Conservation (phyloP, 2,888 invertebrate species). For the Bombylius discolor region DNA sequence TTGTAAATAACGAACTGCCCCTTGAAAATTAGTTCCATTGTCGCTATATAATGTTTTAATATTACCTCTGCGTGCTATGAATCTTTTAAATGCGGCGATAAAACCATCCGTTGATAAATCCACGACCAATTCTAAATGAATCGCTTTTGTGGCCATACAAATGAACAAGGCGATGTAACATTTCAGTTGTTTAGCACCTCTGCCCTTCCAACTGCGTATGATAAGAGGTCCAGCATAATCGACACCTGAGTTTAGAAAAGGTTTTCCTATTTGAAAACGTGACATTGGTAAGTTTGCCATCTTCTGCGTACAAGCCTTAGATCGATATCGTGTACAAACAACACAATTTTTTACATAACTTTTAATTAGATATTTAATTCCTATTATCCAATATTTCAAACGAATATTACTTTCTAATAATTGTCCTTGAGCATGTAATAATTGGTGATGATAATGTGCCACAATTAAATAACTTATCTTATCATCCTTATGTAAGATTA, state of each 20-base stretch:
- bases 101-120: conserved; percentile 19
- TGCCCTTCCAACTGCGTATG: conserved; percentile 13
- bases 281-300: conserved; percentile 10
- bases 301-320: background rate
- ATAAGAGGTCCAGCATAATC: conserved; percentile 17
- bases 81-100: conserved; percentile 19
- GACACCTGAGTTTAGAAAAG: conserved; percentile 17
- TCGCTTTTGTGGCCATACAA: conserved; percentile 20
- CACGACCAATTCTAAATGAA: conserved; percentile 20
- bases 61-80: conserved; percentile 18
- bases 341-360: background rate
- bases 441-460: background rate
- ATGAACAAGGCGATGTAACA: conserved; percentile 19
- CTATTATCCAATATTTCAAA: background rate
- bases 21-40: conserved; percentile 9
- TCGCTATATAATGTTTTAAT: conserved; percentile 18
- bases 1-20: background rate
- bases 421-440: background rate
- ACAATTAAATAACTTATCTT: background rate
- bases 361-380: background rate
- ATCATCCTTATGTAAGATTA: background rate
- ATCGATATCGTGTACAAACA: too few species aligned
- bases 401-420: background rate
- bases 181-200: conserved; percentile 17
- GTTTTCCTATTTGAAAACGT: conserved; percentile 11